Evolutionary conservation across 2,113 vertebrate species (phyloP), one percentile per base, ranked within the genome.

Genomic region (Scomber colias): DNA sequence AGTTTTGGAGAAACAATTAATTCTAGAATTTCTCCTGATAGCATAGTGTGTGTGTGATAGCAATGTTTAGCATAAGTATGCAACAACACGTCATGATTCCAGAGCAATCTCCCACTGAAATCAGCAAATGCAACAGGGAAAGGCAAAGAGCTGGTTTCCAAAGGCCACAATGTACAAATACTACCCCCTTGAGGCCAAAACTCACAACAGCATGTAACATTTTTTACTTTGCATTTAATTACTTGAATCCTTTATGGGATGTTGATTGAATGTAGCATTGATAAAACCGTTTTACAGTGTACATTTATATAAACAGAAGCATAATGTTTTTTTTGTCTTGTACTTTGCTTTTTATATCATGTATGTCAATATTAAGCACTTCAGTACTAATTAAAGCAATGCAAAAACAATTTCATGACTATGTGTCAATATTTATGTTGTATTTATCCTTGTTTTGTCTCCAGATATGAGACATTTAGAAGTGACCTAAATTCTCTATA

Each of bases 101-200:
- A 15, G 1, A 27, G 24, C 5, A 49, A 13, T 45, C 21, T 21
- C 21, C 21, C 21, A 21, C 49, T 49, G 0, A 78, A 54, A 30
- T 35, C 0, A 21, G 1, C 0, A 45, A 13, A 16, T 21, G 2
- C 5, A 9, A 30, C 9, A 17, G 3, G 57, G 40, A 19, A 9
- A 27, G 35, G 21, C 27, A 66, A 27, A 35, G 24, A 69, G 5
- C 10, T 35, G 3, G 12, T 65, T 45, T 66, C 9, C 2, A 57
- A 69, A 48, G 13, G 56, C 11, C 3, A 35, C 2, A 17, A 31
- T 50, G 4, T 74, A 50, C 4, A 2, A 65, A 49, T 68, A 62
- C 75, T 70, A 70, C 75, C 78, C 68, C 5, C 77, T 21, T 45
- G 75, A 48, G 84, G 77, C 8, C 13, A 40, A 30, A 0, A 49